Evolutionary conservation across 2,888 invertebrate species (phyloP).

Genomic region (Zeuzera pyrina): DNA sequence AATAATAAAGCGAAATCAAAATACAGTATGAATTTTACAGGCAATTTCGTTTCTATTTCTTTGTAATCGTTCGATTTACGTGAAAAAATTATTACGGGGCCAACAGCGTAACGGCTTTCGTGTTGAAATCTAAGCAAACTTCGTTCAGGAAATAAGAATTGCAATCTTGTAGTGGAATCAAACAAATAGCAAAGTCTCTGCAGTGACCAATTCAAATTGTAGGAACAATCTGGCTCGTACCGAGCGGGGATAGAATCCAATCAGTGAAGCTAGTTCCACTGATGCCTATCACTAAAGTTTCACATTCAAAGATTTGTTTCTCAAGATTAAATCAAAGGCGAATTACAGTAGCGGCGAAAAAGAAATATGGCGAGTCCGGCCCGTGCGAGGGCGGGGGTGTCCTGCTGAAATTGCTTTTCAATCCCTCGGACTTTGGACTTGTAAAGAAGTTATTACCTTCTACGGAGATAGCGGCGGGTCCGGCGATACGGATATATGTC

Average conservation of each 20-base stretch:
- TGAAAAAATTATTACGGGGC: too few relatives aligned
- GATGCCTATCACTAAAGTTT: conserved; percentile 71
- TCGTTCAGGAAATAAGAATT: conserved; percentile 53
- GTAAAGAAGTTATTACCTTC: conserved; percentile 76
- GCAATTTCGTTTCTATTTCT: too few relatives aligned
- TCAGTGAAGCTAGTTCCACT: conserved; percentile 65
- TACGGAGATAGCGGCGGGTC: conserved; percentile 71
- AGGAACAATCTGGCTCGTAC: conserved; percentile 40
- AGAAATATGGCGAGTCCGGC: conserved; percentile 70
- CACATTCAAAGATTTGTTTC: conserved; percentile 74
- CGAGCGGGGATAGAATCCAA: conserved; percentile 58
- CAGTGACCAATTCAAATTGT: conserved; percentile 59
- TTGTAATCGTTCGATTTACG: too few relatives aligned
- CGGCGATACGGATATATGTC: conserved; percentile 73
- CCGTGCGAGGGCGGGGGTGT: conserved; percentile 64
- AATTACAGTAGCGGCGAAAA: conserved; percentile 72
- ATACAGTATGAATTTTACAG: too few relatives aligned
- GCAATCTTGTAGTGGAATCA: conserved; percentile 64
- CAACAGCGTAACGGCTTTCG: too few relatives aligned
- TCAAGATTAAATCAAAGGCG: conserved; percentile 73
- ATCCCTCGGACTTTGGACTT: conserved; percentile 76
- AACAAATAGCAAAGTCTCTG: conserved; percentile 56
- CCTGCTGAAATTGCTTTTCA: conserved; percentile 75
- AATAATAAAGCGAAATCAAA: too few relatives aligned
- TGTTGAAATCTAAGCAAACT: too few relatives aligned